Percentiles rank a stretch among this genome's conserved stretches.
phyloP scores from a whole-genome alignment of 1,140 invertebrate genomes.

The Diploscapter pachys region DNA sequence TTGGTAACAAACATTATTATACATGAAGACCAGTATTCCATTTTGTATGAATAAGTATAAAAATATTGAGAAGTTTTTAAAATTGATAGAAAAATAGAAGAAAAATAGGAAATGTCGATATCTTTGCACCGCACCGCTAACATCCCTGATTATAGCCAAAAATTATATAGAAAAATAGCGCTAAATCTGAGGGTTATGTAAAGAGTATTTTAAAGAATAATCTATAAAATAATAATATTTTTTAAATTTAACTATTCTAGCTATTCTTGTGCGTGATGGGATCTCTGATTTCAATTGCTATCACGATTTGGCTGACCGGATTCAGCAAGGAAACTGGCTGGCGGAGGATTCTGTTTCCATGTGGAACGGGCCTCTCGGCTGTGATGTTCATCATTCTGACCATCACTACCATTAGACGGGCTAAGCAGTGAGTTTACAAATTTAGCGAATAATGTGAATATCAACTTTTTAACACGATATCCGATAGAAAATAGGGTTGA shows the following conservation, averaged over 20 bases:
- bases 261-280: conserved; percentile 47
- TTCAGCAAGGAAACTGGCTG: conserved; percentile 40
- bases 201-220: background rate
- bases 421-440: conserved; percentile 23
- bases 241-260: conserved; percentile 30
- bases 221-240: conserved; percentile 18
- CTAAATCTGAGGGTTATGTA: no score
- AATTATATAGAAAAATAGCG: no score
- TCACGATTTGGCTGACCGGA: conserved; percentile 43
- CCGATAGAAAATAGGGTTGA: no score
- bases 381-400: conserved; percentile 44
- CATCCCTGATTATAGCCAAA: no score
- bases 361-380: conserved; percentile 41
- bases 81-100: no score
- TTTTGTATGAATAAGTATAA: conserved; percentile 7
- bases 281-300: conserved; percentile 40
- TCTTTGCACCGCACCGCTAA: no score
- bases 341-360: conserved; percentile 39
- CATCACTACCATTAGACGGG: conserved; percentile 39
- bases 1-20: no score
- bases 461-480: no score
- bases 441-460: no score
- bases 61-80: background rate
- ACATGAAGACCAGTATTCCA: no score
- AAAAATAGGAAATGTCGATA: no score